Base-by-base conservation (phyloP, 1,140 invertebrate species). In the Temnothorax longispinosus region DNA sequence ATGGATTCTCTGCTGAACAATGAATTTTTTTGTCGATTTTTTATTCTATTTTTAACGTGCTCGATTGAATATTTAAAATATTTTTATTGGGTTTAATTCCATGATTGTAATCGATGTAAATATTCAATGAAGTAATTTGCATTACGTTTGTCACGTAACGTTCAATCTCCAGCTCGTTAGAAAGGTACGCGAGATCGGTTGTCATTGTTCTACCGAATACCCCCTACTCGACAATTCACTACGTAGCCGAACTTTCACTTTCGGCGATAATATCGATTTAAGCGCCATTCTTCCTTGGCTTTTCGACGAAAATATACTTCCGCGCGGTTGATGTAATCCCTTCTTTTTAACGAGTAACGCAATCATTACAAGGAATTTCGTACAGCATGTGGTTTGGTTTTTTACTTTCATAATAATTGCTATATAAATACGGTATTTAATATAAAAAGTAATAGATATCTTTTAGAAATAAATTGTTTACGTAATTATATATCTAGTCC, bases 161-260 rank as follows among this genome's bases (percentile, higher is more conserved):
- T 88, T 89, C 88, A 84, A 88, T 92, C 91, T 92, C 90, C 86
- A 90, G 67, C 87, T 58, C 10, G 72, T 85, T 50, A 72, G 38
- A 91, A 91, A 90, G 88, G 91, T 86, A 90, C 50, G 18, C 84
- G 64, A 87, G 85, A 92, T 92, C n/a, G 50, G 74, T 81, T 90
- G 91, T 92, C 90, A 92, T 93, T 92, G 90, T 92, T 82, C 86
- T 58, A 76, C 60, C 78, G 85, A 92, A 88, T 90, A 77, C 86
- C 89, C 88, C 88, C 90, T 87, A 75, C 50, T 65, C 67, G 80
- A 87, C 74, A 50, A 85, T 85, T 92, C 67, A 38, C 56, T 64
- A 41, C n/a, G 13, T 58, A 81, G 80, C 65, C 69, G 77, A 88
- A 92, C 92, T 93, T 93, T 93, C 92, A 92, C 92, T 92, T 91